Base-by-base conservation (phyloP, 2,888 invertebrate genomes). In the Folsomia manolachei region DNA sequence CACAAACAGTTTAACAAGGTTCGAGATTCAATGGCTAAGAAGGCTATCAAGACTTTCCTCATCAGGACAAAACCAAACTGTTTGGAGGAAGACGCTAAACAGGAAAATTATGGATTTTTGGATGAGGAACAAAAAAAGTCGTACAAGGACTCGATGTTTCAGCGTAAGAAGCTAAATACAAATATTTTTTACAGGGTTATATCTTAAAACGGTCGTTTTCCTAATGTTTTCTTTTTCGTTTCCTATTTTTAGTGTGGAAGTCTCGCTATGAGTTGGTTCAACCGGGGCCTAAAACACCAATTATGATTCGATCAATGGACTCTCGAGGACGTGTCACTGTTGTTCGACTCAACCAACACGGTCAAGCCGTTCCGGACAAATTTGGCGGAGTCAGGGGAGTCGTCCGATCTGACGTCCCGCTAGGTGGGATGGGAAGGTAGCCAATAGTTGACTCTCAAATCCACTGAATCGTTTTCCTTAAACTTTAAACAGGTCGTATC, bases 231-330 rank as follows among this genome's bases (percentile, higher is more conserved):
- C n/a, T n/a, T 67, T 51, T 25, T 71, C 23, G 19, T 65, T 25
- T 52, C 25, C 61, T 66, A 67, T 39, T 69, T 69, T 1, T 61
- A 79, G 79, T 76, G 21, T 79, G 79, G 79, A 79, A 78, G 39
- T 69, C 73, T 23, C 76, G 76, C 1, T 79, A 78, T 24, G 79
- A 79, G 21, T 70, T 78, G 26, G 76, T 78, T 14, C 75, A 78
- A 56, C 79, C 79, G 21, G 79, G 79, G 4, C 76, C 76, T n/a
- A 79, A 77, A 68, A 77, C 72, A 52, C 79, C 79, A 11, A 72
- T 77, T 27, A 74, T 79, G 71, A 75, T 78, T 51, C 71, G 77
- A 56, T 73, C 79, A 14, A 75, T 79, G 75, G 79, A 79, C 63
- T 73, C 77, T 9, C 74, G 78, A 2, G 78, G 78, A 2, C 69